Conservation (phyloP, 2,888 invertebrate species). For the Onchidella celtica region DNA sequence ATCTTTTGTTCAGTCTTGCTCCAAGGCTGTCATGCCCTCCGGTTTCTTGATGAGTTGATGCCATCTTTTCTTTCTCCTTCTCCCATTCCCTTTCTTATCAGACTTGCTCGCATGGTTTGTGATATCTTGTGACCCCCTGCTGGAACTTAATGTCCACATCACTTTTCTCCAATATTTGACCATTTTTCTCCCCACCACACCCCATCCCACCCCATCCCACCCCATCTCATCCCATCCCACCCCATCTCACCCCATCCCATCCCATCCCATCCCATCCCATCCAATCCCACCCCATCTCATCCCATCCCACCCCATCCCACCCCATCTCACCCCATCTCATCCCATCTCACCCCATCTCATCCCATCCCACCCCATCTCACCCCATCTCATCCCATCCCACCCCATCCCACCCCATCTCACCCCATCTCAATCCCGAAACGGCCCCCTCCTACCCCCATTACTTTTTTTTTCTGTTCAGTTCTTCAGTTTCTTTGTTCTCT, state of each 20-base stretch:
- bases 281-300: too few relatives aligned
- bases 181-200: background rate
- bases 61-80: background rate
- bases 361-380: background rate
- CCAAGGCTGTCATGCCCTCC: slow-evolving; percentile 4
- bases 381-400: background rate
- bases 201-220: background rate
- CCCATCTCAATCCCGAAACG: background rate
- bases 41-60: background rate
- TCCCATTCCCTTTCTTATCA: background rate
- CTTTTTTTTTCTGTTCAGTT: too few relatives aligned
- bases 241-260: background rate
- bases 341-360: background rate
- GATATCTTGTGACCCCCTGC: background rate
- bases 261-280: too few relatives aligned
- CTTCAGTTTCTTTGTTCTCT: too few relatives aligned
- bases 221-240: background rate
- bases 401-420: background rate
- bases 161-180: background rate
- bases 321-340: background rate
- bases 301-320: background rate
- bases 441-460: too few relatives aligned
- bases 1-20: too few relatives aligned
- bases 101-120: background rate
- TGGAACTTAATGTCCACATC: background rate